Evolutionary conservation across 1,140 invertebrate genomes (phyloP).

Genomic region (Zaprionus davidi): DNA sequence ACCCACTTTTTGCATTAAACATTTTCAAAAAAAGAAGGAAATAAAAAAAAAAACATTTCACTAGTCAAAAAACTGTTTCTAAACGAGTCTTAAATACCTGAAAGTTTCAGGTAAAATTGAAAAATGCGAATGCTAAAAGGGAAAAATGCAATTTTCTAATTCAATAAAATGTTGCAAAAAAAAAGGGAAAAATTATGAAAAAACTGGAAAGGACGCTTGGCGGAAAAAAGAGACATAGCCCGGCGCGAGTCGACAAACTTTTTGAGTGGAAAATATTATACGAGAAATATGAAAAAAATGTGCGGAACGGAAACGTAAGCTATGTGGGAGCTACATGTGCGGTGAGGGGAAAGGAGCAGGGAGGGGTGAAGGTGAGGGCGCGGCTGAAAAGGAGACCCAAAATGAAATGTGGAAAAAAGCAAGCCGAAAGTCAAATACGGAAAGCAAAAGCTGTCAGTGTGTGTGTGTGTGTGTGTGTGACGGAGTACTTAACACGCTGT

Average conservation of each 20-base stretch:
- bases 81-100: conserved; percentile 3
- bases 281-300: conserved; percentile 2
- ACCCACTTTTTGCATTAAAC: not conserved
- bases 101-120: conserved; percentile 6
- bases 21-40: not conserved
- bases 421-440: conserved; percentile 33
- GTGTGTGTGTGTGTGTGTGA: conserved; percentile 36
- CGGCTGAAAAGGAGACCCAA: not conserved
- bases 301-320: not conserved
- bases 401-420: not conserved
- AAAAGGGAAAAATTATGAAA: not conserved
- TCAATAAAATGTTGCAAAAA: conserved; percentile 8
- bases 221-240: not conserved
- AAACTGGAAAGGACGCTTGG: not conserved
- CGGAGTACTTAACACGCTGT: conserved; percentile 68
- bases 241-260: not conserved
- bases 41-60: not conserved
- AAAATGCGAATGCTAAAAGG: conserved; percentile 7
- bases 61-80: not conserved
- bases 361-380: not conserved
- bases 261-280: conserved; percentile 13
- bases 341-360: not conserved
- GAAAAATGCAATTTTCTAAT: conserved; percentile 11
- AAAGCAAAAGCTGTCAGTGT: conserved; percentile 25
- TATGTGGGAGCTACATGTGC: not conserved